Percentiles rank a stretch among this genome's conserved stretches.
phyloP scores from a whole-genome alignment of 2,888 invertebrate genomes.

The Ischnura elegans region DNA sequence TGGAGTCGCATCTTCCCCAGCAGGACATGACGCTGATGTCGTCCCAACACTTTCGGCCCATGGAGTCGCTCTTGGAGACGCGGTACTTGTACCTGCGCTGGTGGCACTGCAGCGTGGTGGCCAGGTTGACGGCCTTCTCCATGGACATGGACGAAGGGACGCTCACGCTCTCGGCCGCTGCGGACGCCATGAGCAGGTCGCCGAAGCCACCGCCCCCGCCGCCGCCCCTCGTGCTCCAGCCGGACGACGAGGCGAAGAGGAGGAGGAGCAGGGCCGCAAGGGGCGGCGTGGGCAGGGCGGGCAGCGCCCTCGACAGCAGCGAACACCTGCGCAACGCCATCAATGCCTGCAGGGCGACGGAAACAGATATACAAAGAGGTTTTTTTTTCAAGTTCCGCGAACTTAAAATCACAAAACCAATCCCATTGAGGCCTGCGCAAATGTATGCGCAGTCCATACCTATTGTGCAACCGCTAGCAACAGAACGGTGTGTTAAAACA shows the following conservation, averaged over 20 bases:
- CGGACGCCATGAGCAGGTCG: neutral
- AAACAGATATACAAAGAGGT: no score
- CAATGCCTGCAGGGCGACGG: neutral
- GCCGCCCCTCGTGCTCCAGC: neutral
- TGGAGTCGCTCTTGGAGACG: slow-evolving; percentile 83
- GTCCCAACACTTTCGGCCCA: slow-evolving; percentile 87
- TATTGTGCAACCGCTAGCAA: no score
- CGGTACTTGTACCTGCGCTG: slow-evolving; percentile 84
- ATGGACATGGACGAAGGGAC: neutral
- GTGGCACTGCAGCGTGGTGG: slow-evolving; percentile 83
- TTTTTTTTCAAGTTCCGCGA: no score
- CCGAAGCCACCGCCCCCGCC: neutral
- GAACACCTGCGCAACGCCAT: slow-evolving; percentile 25
- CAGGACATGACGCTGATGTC: slow-evolving; percentile 87
- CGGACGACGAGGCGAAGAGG: slow-evolving; percentile 25
- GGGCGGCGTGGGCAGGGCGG: slow-evolving; percentile 49
- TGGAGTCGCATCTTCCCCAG: slow-evolving; percentile 91
- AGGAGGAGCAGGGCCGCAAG: neutral
- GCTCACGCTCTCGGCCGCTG: neutral
- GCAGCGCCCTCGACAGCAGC: neutral
- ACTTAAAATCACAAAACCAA: no score
- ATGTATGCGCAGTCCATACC: no score
- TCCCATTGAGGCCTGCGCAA: no score
- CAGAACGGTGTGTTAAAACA: no score
- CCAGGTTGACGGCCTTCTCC: slow-evolving; percentile 74